Base-by-base conservation (phyloP, 2,888 invertebrate species). In the Ethmia dodecea region DNA sequence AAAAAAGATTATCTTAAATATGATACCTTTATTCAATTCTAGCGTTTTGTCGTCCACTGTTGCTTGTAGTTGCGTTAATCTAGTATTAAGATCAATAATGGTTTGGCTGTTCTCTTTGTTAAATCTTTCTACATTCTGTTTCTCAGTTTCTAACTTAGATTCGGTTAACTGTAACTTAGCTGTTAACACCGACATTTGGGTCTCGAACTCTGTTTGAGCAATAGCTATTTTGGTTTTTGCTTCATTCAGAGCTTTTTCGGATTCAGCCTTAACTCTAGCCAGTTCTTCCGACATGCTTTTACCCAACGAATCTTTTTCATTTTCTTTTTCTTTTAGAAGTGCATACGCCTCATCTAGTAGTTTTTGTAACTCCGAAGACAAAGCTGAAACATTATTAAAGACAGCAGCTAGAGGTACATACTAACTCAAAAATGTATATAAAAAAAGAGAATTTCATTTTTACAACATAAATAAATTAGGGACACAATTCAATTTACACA, bases 171-270 rank as follows among this genome's bases (percentile, higher is more conserved):
- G 86, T 36, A 89, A 54, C 49, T 89, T 88, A 1, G 83, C 79
- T 29, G 81, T 86, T 32, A 89, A 60, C 25, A 77, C 77, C 2
- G 88, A 87, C n/a, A 89, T 63, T 62, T 90, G 88, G 28, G 88
- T 88, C 45, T 89, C 89, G 29, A 89, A 86, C 55, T 88, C 88
- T 0, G 89, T 86, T 45, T 92, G 78, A 41, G 89, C 88, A 55
- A 92, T 91, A 38, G 91, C 89, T 27, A 90, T 81, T 70, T 92
- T 92, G n/a, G 90, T 90, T 69, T 78, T 88, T 29, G 84, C 74
- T 66, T 88, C 87, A 37, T 67, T 79, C 5, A 86, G 54, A 49
- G 80, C 72, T 60, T 88, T 71, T 76, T 89, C 64, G 52, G 88
- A 67, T 86, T 91, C 87, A 2, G 59, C 51, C 52, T 72, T 86